Percentiles rank a stretch among this genome's conserved stretches.
phyloP scores from a whole-genome alignment of 2,888 invertebrate species.

The Hyposoter didymator region DNA sequence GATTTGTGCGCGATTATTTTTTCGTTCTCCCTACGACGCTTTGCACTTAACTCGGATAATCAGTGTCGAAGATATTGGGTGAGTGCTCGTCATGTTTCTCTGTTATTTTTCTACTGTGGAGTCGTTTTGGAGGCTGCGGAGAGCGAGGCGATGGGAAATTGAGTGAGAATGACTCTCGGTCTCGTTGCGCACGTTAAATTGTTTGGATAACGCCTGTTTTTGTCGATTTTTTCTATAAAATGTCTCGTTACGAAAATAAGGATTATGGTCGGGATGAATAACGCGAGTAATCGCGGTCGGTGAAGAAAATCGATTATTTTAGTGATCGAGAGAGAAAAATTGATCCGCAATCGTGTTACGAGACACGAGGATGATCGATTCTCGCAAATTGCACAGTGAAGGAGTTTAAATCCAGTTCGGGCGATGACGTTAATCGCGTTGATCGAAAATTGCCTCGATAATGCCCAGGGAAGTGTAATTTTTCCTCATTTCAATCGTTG shows the following conservation, averaged over 20 bases:
- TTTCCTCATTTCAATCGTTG: conserved; percentile 61
- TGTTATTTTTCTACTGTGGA: background rate
- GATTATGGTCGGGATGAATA: conserved; percentile 35
- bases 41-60: conserved; percentile 59
- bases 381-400: conserved; percentile 58
- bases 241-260: background rate
- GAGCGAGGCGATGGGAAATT: conserved; percentile 10
- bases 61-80: conserved; percentile 59
- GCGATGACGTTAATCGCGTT: conserved; percentile 45
- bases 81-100: conserved; percentile 34
- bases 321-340: conserved; percentile 41
- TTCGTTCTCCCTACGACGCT: conserved; percentile 24
- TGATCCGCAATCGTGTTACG: conserved; percentile 22
- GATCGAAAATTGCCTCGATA: conserved; percentile 64
- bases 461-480: conserved; percentile 46
- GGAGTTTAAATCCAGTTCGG: conserved; percentile 58
- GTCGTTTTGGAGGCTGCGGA: background rate
- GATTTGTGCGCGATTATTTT: conserved; percentile 54
- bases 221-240: background rate
- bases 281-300: conserved; percentile 31
- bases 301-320: conserved; percentile 52
- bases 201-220: conserved; percentile 14
- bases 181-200: background rate
- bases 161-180: background rate
- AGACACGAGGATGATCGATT: conserved; percentile 49